Base-by-base conservation (phyloP, 2,888 invertebrate species). In the Leptopilina myrica region DNA sequence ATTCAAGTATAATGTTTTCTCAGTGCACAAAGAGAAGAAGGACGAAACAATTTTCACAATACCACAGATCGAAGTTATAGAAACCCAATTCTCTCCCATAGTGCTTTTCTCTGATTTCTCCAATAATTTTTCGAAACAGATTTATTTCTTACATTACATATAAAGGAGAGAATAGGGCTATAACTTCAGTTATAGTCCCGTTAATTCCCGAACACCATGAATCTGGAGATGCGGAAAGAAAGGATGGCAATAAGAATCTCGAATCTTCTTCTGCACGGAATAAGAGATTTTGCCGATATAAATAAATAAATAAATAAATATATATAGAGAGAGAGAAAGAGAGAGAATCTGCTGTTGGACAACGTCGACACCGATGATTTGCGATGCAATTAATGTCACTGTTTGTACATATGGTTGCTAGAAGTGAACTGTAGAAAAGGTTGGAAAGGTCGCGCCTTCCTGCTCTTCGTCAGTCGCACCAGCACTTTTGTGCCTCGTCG, bases 361-460 rank as follows among this genome's bases (percentile, higher is more conserved):
- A 56, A 73, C 73, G 73, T 73, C 73, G 73, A 73, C 73, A 33
- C 40, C 73, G 73, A 73, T 73, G 73, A 73, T 73, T 73, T 73
- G 73, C 56, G 73, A 73, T 73, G 73, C 73, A 73, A 73, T 73
- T 73, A 73, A 73, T 73, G 73, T 73, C 73, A 73, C 73, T 14
- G 56, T 73, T 33, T 56, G 73, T 73, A 73, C 73, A 59, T 56
- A 73, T 56, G 56, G 73, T 73, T 56, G 56, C 53, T 33, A 62
- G 62, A 69, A 77, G 65, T 53, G 65, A 53, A 53, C 53, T 64
- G 65, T 33, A 77, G 64, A 6, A 77, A 65, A 78, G 78, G 69
- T 78, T 62, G 78, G 9, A 77, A 65, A 78, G 78, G 69, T 78
- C 69, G 78, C 43, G 69, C 69, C 78, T 78, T 73, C 69, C 78